Evolutionary conservation across 1,140 invertebrate genomes (phyloP), one percentile per base, ranked within the genome.

Genomic region (Zaprionus kolodkinae): DNA sequence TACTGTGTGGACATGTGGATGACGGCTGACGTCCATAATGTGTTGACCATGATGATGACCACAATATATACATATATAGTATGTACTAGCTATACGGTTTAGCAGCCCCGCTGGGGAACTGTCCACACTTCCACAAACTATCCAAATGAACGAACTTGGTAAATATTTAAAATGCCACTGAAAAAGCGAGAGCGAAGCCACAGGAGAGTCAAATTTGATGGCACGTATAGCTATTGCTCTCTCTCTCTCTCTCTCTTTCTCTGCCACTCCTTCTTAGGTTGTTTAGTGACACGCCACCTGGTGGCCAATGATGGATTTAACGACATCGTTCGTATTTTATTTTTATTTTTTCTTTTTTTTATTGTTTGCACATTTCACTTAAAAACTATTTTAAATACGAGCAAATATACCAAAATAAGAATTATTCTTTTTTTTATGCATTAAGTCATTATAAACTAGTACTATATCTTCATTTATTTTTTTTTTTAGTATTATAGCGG

Each of bases 91-190:
- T 15, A 13, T 13, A 65, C n/a, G 62, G 50, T 36, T 45, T 55
- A 15, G 17, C 48, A 45, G 17, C 33, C 54, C 36, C 61, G 52
- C 21, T 10, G 27, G 54, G 36, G 21, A 40, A 63, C 45, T 50
- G 30, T 43, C 30, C 60, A 62, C 43, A 62, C 36, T 27, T 45
- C 25, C 57, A 38, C 13, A 35, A 45, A 61, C 43, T 33, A 54
- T 6, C 21, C 27, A 40, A 45, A 45, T 55, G 48, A 35, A 21
- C 55, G 62, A 60, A 38, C 64, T 57, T 88, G 71, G 27, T 89
- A 84, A 88, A 88, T 89, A 88, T 88, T 88, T 88, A 81, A 89
- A 88, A 78, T 68, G 69, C 70, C 72, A 73, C 50, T 65, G 21
- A 59, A 79, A 74, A 38, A 40, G 57, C 57, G 59, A 43, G 56